Base-by-base conservation (phyloP, 1,140 invertebrate genomes). In the Microplitis mediator region DNA sequence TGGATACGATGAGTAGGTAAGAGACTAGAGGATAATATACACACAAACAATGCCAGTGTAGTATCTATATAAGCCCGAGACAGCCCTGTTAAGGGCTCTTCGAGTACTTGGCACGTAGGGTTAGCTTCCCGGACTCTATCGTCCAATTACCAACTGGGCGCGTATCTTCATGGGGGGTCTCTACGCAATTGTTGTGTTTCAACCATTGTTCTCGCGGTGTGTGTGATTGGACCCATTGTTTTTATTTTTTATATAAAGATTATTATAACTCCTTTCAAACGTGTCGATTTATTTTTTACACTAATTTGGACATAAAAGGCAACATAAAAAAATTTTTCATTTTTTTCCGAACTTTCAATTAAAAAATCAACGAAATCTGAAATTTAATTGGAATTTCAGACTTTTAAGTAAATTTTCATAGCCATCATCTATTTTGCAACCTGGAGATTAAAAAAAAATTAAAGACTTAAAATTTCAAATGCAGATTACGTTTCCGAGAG, bases 131-230 rank as follows among this genome's bases (percentile, higher is more conserved):
- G 64, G 56, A 51, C 64, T 77, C 39, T 45, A 75, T 75, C 81
- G 80, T 85, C 84, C 85, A 86, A 86, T 87, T 87, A 87, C 82
- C 79, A 84, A 76, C 77, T 81, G 80, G 81, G 80, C 78, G 81
- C 81, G 79, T 81, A 83, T 81, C 85, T 82, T 84, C 83, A 82
- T 86, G 86, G 86, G 86, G 85, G 85, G 85, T 86, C 85, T 86
- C 86, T 81, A 84, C 82, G 83, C 85, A 85, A 86, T 87, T 85
- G 85, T 87, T 87, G 84, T 84, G 32, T 83, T 81, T 82, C 63
- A 45, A 71, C 79, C 78, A 86, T 87, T 87, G 84, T 86, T 83
- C 83, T 71, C 77, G 66, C 78, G 45, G 74, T 80, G 78, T 45
- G 78, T 45, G 39, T 86, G 85, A 86, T 86, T 86, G 83, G 80